Evolutionary conservation across 2,797 vertebrate species (phyloP), one percentile per base, ranked within the genome.

Genomic region (Bufotes viridis): DNA sequence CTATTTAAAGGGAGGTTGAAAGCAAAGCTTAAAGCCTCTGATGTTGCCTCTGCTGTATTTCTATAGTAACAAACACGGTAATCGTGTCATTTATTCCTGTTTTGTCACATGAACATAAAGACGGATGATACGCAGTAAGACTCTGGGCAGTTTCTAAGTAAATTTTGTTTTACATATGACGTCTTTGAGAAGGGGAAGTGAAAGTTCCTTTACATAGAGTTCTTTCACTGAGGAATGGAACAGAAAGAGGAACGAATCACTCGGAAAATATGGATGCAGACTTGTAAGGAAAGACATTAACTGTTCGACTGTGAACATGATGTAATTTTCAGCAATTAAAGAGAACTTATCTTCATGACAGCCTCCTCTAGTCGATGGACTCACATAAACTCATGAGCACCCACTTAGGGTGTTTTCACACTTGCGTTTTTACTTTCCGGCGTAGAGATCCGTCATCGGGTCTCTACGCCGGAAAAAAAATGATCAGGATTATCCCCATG

Each of bases 161-260:
- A 75, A 34, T 84, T 84, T 84, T 61, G 81, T 24, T 84, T 74
- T 74, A 17, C 82, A 58, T 72, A 74, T 17, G 17, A 74, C 49
- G 13, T 84, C 61, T 65, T 58, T 70, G 76, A 81, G 57, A 86
- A 86, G 81, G 51, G 78, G 88, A 9, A 75, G 88, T 58, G 34
- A 85, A 86, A 78, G 29, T 26, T 81, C 20, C 76, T 17, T 84
- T 13, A 53, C 49, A 24, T 13, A 61, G 20, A 24, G 61, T 75
- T 11, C 0, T 76, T 65, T 76, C n/a, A 13, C 55, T n/a, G 65
- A 60, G 53, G 1, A 29, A 72, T 69, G 3, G 18, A 55, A 82
- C 29, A 24, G n/a, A 22, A 22, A 85, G 14, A 18, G 10, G 74
- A 18, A 84, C 3, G 20, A 29, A 78, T 1, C 8, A 24, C 51